A percentile compares a stretch with the other conserved stretches of the same genome.
These are phyloP conservation scores for Callinectes sapidus DNA, from an alignment of 2,888 invertebrate species.

Conservation along the genomic window DNA sequence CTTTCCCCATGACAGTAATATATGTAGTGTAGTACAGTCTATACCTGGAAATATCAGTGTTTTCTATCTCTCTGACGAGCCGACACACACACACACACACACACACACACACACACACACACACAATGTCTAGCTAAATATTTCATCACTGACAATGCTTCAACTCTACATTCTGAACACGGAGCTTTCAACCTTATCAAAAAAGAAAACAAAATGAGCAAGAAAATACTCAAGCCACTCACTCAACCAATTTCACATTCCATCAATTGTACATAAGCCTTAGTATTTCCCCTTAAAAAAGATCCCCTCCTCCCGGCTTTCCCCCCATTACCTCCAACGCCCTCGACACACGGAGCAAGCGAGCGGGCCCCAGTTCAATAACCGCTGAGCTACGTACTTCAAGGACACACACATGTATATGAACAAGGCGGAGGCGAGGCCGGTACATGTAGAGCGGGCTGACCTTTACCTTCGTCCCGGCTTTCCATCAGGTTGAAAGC, in stretches of 20 bases:
- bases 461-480: neutral
- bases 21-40: neutral
- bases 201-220: neutral
- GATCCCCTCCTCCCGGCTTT: neutral
- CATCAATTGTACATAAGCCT: neutral
- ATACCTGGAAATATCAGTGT: neutral
- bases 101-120: constrained; percentile 1
- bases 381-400: constrained; percentile 13
- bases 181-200: neutral
- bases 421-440: neutral
- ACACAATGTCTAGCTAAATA: neutral
- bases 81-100: neutral
- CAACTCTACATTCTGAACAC: neutral
- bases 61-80: neutral
- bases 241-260: neutral
- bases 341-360: neutral
- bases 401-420: constrained; percentile 23
- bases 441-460: neutral
- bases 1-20: neutral
- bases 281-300: neutral
- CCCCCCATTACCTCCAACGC: neutral
- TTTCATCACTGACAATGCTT: neutral
- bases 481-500: neutral
- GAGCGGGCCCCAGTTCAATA: constrained; percentile 11
- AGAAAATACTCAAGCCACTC: neutral